These are phyloP conservation scores for Porphyrio hochstetteri DNA, from an alignment of 2,113 vertebrate genomes.

Conservation along the genomic window DNA sequence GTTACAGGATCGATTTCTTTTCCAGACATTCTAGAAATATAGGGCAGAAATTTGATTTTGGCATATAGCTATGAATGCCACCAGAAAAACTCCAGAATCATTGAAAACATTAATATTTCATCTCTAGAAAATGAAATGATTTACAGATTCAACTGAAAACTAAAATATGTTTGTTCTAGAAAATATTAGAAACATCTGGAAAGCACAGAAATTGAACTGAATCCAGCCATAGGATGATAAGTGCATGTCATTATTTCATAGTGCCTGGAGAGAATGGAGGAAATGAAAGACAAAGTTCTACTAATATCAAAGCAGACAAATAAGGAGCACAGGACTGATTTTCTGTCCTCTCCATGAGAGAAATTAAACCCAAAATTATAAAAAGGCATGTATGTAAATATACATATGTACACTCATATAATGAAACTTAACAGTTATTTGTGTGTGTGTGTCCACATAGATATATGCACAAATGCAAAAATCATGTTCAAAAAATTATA, in stretches of 20 bases:
- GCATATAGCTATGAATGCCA: not conserved
- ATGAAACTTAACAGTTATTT: not conserved
- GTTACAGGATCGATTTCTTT: not conserved
- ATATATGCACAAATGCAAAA: not conserved
- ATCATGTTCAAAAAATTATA: not conserved
- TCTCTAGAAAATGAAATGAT: not conserved
- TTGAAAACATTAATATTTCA: not conserved
- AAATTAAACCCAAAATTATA: not conserved
- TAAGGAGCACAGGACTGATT: not conserved
- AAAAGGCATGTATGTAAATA: not conserved
- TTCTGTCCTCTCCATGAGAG: not conserved
- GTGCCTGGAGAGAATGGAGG: not conserved
- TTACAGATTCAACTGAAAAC: not conserved
- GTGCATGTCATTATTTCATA: not conserved
- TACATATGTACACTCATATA: not conserved
- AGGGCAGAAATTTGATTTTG: not conserved
- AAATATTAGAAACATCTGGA: not conserved
- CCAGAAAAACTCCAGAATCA: not conserved
- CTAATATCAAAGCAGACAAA: not conserved
- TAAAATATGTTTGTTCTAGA: not conserved
- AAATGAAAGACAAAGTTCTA: not conserved
- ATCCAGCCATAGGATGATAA: not conserved
- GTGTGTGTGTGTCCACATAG: rapidly evolving
- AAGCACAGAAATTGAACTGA: not conserved
- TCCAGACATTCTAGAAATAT: not conserved